Evolutionary conservation across 2,888 invertebrate genomes (phyloP), one percentile per base, ranked within the genome.

Genomic region (Pasiphila rectangulata): DNA sequence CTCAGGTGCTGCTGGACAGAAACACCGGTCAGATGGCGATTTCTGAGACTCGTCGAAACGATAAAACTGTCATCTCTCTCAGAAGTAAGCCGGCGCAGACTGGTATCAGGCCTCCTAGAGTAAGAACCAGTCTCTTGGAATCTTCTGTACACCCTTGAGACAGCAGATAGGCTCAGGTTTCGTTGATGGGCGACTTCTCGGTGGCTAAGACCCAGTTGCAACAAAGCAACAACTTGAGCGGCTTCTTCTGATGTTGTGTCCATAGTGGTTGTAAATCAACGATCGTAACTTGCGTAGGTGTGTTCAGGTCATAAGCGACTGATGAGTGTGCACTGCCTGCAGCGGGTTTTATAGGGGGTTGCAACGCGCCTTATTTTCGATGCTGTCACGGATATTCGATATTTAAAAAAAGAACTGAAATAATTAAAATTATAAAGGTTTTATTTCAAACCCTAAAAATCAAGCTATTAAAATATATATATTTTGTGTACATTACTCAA

Each of bases 11-110:
- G 29, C 17, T 30, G 27, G 7, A 41, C 17, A 36, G 36, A 36
- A 32, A 41, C 41, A 27, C 40, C 39, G 7, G 42, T 47, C 37
- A 42, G 42, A 4, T 25, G 38, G 2, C 34, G 37, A 42, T 47
- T 47, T 34, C 45, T 24, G 23, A 41, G 17, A 1, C 24, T 41
- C 7, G 36, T 17, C 4, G 23, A 41, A 13, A 44, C 15, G 21
- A 46, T 13, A 39, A 48, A 43, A 2, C 39, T 35, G 39, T 39
- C 29, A 37, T 41, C 40, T 6, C 36, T 35, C 46, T 36, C 4
- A 6, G 30, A 25, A 6, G 21, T 21, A 21, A 6, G 6, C 4
- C 21, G 21, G 3, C 1, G 3, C 2, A 5, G 36, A 17, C 41
- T 41, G 7, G 41, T 12, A 37, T 36, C 36, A 30, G n/a, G 36